Conservation (phyloP, 2,113 vertebrate genomes). For the Rhodinocichla rosea region DNA sequence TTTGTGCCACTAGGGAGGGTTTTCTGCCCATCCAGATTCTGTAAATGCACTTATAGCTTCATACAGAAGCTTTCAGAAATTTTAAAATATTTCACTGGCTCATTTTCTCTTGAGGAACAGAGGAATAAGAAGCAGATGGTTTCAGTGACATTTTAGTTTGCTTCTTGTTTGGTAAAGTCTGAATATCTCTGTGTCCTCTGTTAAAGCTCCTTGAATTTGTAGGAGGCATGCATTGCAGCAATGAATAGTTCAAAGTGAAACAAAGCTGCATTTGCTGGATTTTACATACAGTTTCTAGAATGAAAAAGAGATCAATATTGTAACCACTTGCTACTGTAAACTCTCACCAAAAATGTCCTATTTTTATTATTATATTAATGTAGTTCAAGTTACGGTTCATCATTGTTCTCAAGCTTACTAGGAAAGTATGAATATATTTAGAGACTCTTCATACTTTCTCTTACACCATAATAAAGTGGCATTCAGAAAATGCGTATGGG, state of each 20-base stretch:
- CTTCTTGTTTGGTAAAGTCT: background rate
- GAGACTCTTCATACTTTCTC: background rate
- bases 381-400: background rate
- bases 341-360: background rate
- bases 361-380: background rate
- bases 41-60: background rate
- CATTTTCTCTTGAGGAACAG: background rate
- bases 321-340: background rate
- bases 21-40: background rate
- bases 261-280: background rate
- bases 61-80: background rate
- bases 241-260: background rate
- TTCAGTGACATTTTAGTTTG: background rate
- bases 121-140: background rate
- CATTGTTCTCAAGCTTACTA: background rate
- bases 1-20: background rate
- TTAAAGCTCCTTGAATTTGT: background rate
- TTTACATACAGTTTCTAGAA: background rate
- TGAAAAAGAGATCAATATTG: background rate
- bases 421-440: background rate
- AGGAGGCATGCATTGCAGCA: background rate
- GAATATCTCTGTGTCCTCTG: background rate
- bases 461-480: background rate
- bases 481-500: accelerated
- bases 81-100: background rate